Conservation (phyloP, 2,888 invertebrate genomes). For the Ptychoptera contaminata region DNA sequence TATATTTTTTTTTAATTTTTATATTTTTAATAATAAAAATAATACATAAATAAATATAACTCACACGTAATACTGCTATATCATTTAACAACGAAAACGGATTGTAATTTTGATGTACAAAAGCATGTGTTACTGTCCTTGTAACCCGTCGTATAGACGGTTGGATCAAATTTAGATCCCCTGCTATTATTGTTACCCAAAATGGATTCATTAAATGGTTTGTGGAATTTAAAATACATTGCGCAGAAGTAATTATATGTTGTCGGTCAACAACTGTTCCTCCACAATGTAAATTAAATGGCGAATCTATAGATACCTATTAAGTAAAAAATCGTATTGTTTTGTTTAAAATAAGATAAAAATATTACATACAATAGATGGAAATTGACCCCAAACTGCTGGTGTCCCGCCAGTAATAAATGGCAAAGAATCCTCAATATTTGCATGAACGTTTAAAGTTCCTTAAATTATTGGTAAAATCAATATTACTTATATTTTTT, state of each 20-base stretch:
- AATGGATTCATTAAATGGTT: slow-evolving; percentile 5
- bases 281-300: slow-evolving; percentile 1
- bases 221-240: slow-evolving; percentile 6
- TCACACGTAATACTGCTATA: slow-evolving; percentile 6
- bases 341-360: neutral
- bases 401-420: neutral
- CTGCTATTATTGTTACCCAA: slow-evolving; percentile 8
- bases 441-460: neutral
- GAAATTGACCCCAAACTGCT: slow-evolving; percentile 5
- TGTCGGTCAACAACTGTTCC: slow-evolving; percentile 5
- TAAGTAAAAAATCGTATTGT: too few relatives aligned
- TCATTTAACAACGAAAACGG: slow-evolving; percentile 5
- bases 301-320: neutral
- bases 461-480: too few relatives aligned
- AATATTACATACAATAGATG: slow-evolving; percentile 4
- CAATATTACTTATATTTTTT: too few relatives aligned
- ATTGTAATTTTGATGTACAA: slow-evolving; percentile 7
- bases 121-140: slow-evolving; percentile 7
- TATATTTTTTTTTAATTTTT: too few relatives aligned
- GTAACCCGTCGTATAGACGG: slow-evolving; percentile 5
- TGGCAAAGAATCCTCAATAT: neutral
- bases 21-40: too few relatives aligned
- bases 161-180: slow-evolving; percentile 8
- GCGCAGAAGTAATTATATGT: slow-evolving; percentile 9
- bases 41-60: neutral